Percentiles rank a stretch among this genome's conserved stretches.
Evolutionary conservation across 2,113 vertebrate genomes (phyloP).

Genomic region (Corythornis madagascariensis): DNA sequence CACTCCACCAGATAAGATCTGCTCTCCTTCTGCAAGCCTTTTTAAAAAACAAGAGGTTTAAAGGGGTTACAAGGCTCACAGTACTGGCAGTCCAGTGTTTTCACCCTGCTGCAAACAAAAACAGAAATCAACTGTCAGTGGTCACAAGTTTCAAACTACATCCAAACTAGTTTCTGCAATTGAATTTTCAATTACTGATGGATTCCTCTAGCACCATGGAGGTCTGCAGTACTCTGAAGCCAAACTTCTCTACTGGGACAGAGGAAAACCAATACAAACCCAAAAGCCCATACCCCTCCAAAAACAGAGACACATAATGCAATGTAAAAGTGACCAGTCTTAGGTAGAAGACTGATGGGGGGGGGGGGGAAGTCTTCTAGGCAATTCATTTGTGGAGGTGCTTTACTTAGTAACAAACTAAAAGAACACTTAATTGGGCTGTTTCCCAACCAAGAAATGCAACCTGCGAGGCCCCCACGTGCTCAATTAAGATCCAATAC

Average conservation of each 20-base stretch:
- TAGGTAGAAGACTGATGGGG: neutral
- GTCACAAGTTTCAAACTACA: neutral
- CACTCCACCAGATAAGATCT: constrained; percentile 96
- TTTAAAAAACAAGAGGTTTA: constrained; percentile 66
- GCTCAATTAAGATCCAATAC: fast-evolving
- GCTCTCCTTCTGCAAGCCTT: constrained; percentile 97
- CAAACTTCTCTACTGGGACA: neutral
- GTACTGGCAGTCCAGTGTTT: constrained; percentile 38
- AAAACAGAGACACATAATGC: neutral
- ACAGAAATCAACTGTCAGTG: constrained; percentile 42
- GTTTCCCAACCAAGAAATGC: neutral
- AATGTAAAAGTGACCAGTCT: neutral
- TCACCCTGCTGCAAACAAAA: constrained; percentile 61
- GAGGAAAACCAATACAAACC: neutral
- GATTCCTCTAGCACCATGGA: neutral
- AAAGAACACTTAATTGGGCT: neutral
- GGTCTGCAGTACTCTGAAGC: neutral
- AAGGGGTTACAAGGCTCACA: constrained; percentile 69
- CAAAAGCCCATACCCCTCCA: neutral
- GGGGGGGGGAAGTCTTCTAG: too few relatives aligned
- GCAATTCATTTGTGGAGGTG: neutral
- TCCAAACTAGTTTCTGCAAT: neutral
- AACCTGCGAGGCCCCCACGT: neutral
- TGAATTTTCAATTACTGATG: neutral
- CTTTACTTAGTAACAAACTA: neutral